Conservation (phyloP, 2,113 vertebrate species). For the Siniperca knerii region DNA sequence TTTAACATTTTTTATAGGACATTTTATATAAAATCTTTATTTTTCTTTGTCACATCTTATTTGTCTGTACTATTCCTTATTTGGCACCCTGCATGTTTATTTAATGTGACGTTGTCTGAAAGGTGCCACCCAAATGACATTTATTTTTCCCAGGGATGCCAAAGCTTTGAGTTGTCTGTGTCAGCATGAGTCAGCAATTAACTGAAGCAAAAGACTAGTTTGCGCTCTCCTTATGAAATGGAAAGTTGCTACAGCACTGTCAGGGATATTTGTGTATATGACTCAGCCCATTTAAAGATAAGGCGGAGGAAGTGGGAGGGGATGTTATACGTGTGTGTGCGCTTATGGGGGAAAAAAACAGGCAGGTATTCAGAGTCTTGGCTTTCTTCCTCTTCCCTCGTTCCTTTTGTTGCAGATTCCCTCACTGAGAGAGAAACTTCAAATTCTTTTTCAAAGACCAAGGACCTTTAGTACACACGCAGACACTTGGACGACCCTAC, state of each 20-base stretch:
- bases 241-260: background rate
- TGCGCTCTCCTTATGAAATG: background rate
- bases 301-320: conserved; percentile 30
- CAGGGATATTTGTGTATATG: background rate
- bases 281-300: conserved; percentile 18
- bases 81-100: background rate
- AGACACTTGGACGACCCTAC: background rate
- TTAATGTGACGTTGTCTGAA: background rate
- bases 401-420: conserved; percentile 46
- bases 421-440: conserved; percentile 44
- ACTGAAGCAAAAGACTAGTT: background rate
- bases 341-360: conserved; percentile 14
- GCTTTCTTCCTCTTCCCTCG: conserved; percentile 64
- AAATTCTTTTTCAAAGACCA: background rate
- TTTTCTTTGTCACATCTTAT: background rate
- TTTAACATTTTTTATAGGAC: background rate
- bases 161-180: background rate
- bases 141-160: background rate
- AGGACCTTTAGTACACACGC: conserved; percentile 1
- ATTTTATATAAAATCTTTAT: background rate
- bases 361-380: conserved; percentile 58
- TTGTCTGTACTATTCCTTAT: background rate
- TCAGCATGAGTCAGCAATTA: background rate
- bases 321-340: conserved; percentile 9
- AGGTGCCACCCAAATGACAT: background rate